Evolutionary conservation across 37 sponge, comb jelly and placozoan genomes (phyloP).

Genomic region (Spongia lamella): DNA sequence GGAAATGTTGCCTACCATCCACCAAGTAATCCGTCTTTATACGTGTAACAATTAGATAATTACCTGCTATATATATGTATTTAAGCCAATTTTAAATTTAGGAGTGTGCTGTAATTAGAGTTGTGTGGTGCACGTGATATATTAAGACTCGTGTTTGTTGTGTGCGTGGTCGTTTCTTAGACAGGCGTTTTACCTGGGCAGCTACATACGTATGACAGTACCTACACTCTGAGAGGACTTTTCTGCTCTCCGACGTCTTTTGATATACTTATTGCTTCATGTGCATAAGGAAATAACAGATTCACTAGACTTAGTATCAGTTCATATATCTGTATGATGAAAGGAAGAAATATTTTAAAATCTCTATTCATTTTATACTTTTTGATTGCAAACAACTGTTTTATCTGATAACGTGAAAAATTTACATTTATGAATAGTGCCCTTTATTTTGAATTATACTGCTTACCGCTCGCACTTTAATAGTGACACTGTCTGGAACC

Average conservation of each 20-base stretch:
- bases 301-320: conserved; percentile 22
- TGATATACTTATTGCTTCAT: conserved; percentile 16
- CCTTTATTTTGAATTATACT: too few relatives aligned
- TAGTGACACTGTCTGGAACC: too few relatives aligned
- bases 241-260: conserved; percentile 5
- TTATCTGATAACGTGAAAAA: too few relatives aligned
- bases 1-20: background rate
- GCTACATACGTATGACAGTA: background rate
- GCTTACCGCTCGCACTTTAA: too few relatives aligned
- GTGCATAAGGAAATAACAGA: conserved; percentile 31
- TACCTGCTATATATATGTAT: conserved; percentile 17
- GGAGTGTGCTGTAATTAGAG: too few relatives aligned
- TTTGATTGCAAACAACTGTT: too few relatives aligned
- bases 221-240: conserved; percentile 18
- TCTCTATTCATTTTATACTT: too few relatives aligned
- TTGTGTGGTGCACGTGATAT: too few relatives aligned
- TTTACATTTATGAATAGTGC: too few relatives aligned
- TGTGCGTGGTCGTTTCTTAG: too few relatives aligned
- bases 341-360: conserved; percentile 39
- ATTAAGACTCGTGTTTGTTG: too few relatives aligned
- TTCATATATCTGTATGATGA: conserved; percentile 35
- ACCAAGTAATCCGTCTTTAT: background rate
- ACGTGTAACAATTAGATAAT: conserved; percentile 32
- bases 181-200: too few relatives aligned
- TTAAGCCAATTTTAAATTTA: conserved; percentile 36